Evolutionary conservation across 2,888 invertebrate species (phyloP), one percentile per base, ranked within the genome.

Genomic region (Pammene fasciana): DNA sequence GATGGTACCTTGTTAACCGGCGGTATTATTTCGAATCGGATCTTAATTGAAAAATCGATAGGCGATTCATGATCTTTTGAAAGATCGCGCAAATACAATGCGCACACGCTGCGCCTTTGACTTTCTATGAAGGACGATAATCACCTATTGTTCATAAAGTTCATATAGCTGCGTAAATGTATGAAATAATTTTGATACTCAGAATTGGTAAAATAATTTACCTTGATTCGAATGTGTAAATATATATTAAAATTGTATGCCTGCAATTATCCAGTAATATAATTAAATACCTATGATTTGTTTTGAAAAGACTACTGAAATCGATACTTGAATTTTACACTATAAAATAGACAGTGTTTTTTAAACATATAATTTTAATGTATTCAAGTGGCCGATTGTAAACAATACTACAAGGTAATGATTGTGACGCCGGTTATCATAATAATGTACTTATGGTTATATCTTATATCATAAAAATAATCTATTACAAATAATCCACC

Each of bases 1-100:
- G 90, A 91, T 92, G 89, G 86, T 85, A 80, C 84, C 92, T 91
- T 88, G 91, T 92, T 92, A 92, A 84, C 77, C 77, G 78, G 75
- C 78, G 80, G 79, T 73, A 81, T 83, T 80, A 81, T 80, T 79
- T 78, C 73, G 80, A 85, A 87, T 87, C 82, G 86, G 86, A 87
- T 78, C 87, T 84, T 89, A 91, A 91, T 90, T 90, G 90, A 90
- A 89, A 86, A 78, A 81, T 82, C 81, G 85, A 85, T 83, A 77
- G 78, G 74, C 81, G 75, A 83, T 80, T 75, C 75, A 80, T 89
- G 85, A 82, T 79, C 79, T 75, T 80, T 80, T 77, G 75, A 82
- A 78, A 76, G 82, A 82, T 81, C 82, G 85, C 82, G 76, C 86
- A 86, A 86, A 85, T 82, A 90, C 89, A 92, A 92, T 88, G 87